Evolutionary conservation across 2,797 vertebrate species (phyloP).

Genomic region (Garrulus glandarius): DNA sequence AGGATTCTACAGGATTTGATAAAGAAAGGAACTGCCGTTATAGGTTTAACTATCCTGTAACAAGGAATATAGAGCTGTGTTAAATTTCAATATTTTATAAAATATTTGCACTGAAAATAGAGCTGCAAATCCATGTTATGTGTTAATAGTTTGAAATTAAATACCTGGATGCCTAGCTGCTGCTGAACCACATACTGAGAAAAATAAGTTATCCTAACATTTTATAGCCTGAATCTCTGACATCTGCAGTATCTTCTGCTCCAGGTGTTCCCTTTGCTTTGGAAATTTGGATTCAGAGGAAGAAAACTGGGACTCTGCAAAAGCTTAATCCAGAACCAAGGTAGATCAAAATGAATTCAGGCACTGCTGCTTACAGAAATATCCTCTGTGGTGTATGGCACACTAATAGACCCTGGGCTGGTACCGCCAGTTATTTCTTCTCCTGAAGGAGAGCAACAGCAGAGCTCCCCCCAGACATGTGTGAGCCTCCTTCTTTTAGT

Average conservation of each 20-base stretch:
- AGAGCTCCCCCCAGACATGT: neutral
- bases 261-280: conserved; percentile 1
- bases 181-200: neutral
- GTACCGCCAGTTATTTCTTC: neutral
- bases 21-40: conserved; percentile 18
- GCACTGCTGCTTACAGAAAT: neutral
- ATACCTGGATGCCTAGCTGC: neutral
- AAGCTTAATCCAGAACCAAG: conserved; percentile 6
- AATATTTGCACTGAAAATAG: conserved; percentile 12
- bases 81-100: conserved; percentile 40
- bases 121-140: neutral
- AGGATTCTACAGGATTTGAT: conserved; percentile 57
- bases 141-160: conserved; percentile 19
- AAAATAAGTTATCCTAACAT: neutral
- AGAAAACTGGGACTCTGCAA: neutral
- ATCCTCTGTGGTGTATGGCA: neutral
- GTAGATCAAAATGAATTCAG: neutral
- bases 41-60: conserved; percentile 6
- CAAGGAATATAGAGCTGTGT: neutral
- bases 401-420: neutral
- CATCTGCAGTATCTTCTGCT: neutral
- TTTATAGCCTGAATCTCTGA: neutral
- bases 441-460: neutral
- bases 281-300: neutral
- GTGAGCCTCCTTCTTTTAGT: neutral